Base-by-base conservation (phyloP, 2,797 vertebrate species). In the Enteromius mattozi region DNA sequence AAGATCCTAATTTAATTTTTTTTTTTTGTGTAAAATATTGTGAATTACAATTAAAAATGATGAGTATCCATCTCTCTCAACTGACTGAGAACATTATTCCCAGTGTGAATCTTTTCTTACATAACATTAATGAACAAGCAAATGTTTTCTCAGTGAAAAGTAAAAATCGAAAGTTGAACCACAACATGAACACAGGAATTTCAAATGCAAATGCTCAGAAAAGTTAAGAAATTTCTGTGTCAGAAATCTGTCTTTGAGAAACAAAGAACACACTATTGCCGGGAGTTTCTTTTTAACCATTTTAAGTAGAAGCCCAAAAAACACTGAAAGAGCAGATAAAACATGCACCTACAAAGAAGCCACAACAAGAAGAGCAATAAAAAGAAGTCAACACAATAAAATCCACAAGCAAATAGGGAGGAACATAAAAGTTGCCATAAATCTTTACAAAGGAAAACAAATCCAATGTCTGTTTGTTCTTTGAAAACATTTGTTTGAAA, bases 41-140 rank as follows among this genome's bases (percentile, higher is more conserved):
- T 95, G 92, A 92, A 93, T 91, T 94, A 89, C 91, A 95, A 93
- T 95, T 82, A 92, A 91, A 91, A 92, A 92, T 93, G 92, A 82
- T n/a, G 47, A 72, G 14, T 72, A 79, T 84, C 66, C 30, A 56
- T 35, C 42, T 59, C 37, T 35, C 27, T 59, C 24, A 69, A 45
- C 16, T 83, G 21, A 40, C 14, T 81, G 12, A 85, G 51, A 81
- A 83, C 47, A 33, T 61, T 66, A 72, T 70, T 84, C 3, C 40
- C 54, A 61, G 21, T 19, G 4, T 87, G 70, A 42, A 65, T 45
- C 21, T 87, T 66, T 42, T 79, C 5, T 78, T 83, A 75, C 30
- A 63, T 9, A 77, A 69, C 27, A 75, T 70, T 56, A 71, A 2
- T 27, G 61, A 56, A 83, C 61, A 78, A 85, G 51, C 37, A 14